Evolutionary conservation across 2,888 invertebrate genomes (phyloP), one percentile per base, ranked within the genome.

Genomic region (Gisinianus flammeolus): DNA sequence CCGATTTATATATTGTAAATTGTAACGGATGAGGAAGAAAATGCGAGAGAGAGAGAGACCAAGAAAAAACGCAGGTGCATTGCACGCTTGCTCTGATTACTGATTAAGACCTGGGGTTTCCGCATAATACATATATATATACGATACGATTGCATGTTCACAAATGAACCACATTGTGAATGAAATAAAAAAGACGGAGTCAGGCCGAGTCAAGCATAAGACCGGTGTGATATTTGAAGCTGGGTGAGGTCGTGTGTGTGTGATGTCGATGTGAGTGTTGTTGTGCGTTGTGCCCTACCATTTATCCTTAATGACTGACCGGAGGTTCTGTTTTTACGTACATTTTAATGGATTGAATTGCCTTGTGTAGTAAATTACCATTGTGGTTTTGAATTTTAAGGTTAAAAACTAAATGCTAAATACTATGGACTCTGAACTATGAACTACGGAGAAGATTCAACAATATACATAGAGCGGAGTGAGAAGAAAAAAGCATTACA

Each of bases 301-400:
- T 73, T 73, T 70, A 70, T 70, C 54, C 52, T 54, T 73, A 62
- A 73, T 62, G 73, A 73, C 33, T 35, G 62, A 73, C 73, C 73
- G 33, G 73, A 62, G 73, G 62, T 73, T 62, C 62, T 35, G 16
- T 73, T 64, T 28, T 52, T 35, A 35, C 26, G 58, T 35, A 33
- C 71, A 56, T 56, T 62, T 73, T 44, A 73, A 62, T 73, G 64
- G 68, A 68, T 66, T 66, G 30, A 30, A 66, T 30, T 66, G 66
- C 66, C 66, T 66, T 66, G 66, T 66, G 26, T 19, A n/a, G 54
- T 54, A 54, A 54, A 54, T 54, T 54, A 54, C 54, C 4, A 19
- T 16, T 54, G 19, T n/a, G n/a, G n/a, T n/a, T n/a, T n/a, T n/a
- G n/a, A n/a, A n/a, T n/a, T n/a, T n/a, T n/a, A n/a, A n/a, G n/a